phyloP scores from a whole-genome alignment of 2,797 vertebrate species.

The Oreonectes daqikongensis region DNA sequence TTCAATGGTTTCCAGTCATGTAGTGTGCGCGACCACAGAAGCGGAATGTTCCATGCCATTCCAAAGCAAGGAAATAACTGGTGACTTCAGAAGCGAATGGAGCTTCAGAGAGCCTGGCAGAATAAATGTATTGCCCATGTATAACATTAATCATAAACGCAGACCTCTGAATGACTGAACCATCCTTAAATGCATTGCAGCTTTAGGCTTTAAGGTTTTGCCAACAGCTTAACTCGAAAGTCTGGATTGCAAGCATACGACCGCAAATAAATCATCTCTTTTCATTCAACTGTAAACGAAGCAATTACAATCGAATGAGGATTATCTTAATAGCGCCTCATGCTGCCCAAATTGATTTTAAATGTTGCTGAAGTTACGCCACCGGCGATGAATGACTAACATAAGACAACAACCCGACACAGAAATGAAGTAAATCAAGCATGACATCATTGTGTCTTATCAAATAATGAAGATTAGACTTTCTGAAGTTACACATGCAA shows the following conservation, averaged over 20 bases:
- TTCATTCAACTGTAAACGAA: constrained; percentile 58
- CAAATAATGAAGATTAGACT: constrained; percentile 48
- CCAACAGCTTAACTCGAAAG: neutral
- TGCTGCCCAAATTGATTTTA: constrained; percentile 59
- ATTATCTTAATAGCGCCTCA: constrained; percentile 62
- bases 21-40: constrained; percentile 50
- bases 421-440: constrained; percentile 56
- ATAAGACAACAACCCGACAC: constrained; percentile 54
- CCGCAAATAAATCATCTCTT: constrained; percentile 50
- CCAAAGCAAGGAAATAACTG: constrained; percentile 11
- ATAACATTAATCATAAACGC: constrained; percentile 19
- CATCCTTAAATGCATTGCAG: neutral
- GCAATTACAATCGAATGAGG: constrained; percentile 58
- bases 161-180: neutral
- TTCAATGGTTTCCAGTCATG: constrained; percentile 48
- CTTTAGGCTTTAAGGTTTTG: neutral
- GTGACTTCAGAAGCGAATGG: constrained; percentile 24
- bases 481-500: too few species aligned
- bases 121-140: constrained; percentile 23
- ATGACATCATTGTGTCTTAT: constrained; percentile 48
- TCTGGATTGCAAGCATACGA: constrained; percentile 6
- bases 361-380: constrained; percentile 59
- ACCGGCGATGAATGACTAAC: constrained; percentile 51
- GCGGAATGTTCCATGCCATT: constrained; percentile 47
- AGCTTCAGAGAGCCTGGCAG: constrained; percentile 17